Base-by-base conservation (phyloP, 2,888 invertebrate species). In the Cenopis cana region DNA sequence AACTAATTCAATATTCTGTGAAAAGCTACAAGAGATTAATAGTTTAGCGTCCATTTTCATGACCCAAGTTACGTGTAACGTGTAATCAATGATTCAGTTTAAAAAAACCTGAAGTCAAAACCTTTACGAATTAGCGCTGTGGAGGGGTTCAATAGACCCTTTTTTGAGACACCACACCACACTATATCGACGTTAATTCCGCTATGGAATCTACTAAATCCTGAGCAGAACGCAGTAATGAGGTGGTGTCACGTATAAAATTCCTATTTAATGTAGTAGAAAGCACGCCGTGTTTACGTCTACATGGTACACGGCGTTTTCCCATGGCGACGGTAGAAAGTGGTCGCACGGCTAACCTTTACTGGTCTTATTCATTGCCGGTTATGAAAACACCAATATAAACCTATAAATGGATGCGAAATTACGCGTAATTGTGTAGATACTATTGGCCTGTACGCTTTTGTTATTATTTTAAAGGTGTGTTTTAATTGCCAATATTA, bases 321-420 rank as follows among this genome's bases (percentile, higher is more conserved):
- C 91, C 89, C 91, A 91, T 91, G 86, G 82, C 79, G 79, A 79
- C 79, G 79, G 74, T 88, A 90, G 91, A 91, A 91, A 91, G 91
- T 90, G 84, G 86, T 84, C 57, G 54, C 52, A 52, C 72, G 61
- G 60, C 66, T 70, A 70, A 70, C 70, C 73, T 73, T 72, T 73
- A 60, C 66, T 56, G 56, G 69, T 62, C 55, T 69, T 67, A 65
- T 68, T 72, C 46, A 52, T 66, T 64, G 69, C 70, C 29, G 20
- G 52, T 70, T 70, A 68, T 68, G 67, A 61, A 68, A 38, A 64
- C 64, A 36, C 20, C 38, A 38, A 20, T 55, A 54, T 41, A 41
- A 49, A 52, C 41, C 41, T 57, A 57, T 70, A 59, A 62, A 54
- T 18, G 17, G n/a, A 60, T 49, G n/a, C n/a, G n/a, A n/a, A 38